These are phyloP conservation scores for Lepisosteus osseus DNA, from an alignment of 2,113 vertebrate species.

Conservation along the genomic window DNA sequence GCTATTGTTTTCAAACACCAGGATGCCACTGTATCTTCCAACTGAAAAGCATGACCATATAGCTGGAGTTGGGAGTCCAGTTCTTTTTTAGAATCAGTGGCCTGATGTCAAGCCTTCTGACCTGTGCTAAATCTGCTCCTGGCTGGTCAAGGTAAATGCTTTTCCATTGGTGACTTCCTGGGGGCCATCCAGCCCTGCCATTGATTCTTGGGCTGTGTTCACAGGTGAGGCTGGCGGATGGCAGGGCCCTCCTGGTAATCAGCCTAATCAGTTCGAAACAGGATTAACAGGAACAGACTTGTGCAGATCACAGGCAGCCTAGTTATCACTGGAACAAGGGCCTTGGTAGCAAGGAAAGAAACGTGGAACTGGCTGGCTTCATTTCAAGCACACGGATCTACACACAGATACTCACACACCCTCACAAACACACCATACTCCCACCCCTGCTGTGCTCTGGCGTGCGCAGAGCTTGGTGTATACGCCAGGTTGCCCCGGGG, in stretches of 20 bases:
- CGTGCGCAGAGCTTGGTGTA: constrained; percentile 32
- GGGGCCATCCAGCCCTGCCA: neutral
- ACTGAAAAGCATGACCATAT: too few relatives aligned
- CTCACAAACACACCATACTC: constrained; percentile 26
- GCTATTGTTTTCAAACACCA: too few relatives aligned
- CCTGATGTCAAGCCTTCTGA: neutral
- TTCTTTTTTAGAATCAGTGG: neutral
- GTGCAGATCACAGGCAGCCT: too few relatives aligned
- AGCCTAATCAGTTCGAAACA: neutral
- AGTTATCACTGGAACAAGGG: too few relatives aligned
- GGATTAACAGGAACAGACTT: neutral
- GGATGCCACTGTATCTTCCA: neutral
- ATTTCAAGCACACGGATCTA: constrained; percentile 6
- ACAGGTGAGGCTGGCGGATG: neutral
- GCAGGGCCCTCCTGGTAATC: neutral
- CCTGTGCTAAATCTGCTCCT: neutral
- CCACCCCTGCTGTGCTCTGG: constrained; percentile 37
- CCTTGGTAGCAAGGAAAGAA: too few relatives aligned
- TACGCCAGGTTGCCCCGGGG: constrained; percentile 48
- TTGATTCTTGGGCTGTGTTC: neutral
- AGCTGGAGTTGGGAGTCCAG: too few relatives aligned
- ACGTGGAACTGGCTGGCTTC: too few relatives aligned
- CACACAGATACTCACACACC: neutral
- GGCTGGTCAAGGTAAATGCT: neutral
- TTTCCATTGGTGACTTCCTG: neutral